phyloP scores from a whole-genome alignment of 2,113 vertebrate genomes.

The Vulpes ferrilata region DNA sequence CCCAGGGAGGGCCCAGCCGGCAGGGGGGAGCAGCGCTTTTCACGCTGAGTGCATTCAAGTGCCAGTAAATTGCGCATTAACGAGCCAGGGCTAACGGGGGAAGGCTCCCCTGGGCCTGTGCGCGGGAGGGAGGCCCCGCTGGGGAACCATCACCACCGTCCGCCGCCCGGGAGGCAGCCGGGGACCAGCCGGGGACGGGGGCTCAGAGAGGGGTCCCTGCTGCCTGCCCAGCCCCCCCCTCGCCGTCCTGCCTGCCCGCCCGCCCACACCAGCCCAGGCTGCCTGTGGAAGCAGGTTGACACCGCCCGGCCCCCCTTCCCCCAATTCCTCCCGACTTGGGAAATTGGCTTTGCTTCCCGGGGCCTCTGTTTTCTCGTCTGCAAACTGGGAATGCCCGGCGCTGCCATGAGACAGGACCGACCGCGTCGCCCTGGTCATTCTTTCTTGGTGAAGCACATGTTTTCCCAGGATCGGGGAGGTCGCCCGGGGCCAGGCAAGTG shows the following conservation, averaged over 20 bases:
- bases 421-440: not conserved
- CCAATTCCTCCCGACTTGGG: not conserved
- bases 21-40: conserved; percentile 81
- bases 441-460: not conserved
- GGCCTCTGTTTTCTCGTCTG: not conserved
- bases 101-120: conserved; percentile 84
- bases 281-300: not conserved
- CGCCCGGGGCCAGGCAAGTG: not conserved
- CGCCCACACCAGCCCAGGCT: no score
- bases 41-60: conserved; percentile 88
- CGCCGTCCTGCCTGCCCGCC: not conserved
- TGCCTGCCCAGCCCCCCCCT: not conserved
- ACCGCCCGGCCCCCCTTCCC: accelerated
- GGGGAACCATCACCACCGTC: conserved; percentile 85
- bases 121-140: conserved; percentile 84
- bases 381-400: not conserved
- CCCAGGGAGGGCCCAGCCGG: conserved; percentile 65
- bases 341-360: not conserved
- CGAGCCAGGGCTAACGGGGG: conserved; percentile 86
- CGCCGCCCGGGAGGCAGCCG: conserved; percentile 80
- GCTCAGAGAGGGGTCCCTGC: not conserved
- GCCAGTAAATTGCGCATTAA: conserved; percentile 90
- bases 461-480: not conserved
- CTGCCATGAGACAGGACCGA: not conserved
- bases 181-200: not conserved